Conservation (phyloP, 2,888 invertebrate genomes). For the Philaethria dido region DNA sequence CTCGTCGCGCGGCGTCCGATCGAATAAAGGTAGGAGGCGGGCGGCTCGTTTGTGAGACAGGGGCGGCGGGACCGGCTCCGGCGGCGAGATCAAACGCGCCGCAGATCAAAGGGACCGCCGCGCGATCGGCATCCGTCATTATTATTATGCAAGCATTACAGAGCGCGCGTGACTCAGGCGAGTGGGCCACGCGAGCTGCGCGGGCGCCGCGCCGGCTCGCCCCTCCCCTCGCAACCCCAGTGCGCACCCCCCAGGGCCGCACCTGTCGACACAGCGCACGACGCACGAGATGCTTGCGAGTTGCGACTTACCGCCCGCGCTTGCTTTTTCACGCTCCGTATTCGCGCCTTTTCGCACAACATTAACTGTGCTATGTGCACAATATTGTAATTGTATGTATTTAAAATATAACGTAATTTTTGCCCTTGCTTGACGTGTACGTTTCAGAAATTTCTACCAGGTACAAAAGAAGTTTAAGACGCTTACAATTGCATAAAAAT, state of each 20-base stretch:
- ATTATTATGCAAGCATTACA: conserved; percentile 85
- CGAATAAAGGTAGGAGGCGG: conserved; percentile 78
- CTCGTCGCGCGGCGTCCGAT: conserved; percentile 76
- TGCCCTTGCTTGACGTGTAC: conserved; percentile 57
- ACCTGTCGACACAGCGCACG: conserved; percentile 43
- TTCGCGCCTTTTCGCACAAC: conserved; percentile 46
- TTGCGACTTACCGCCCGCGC: conserved; percentile 20
- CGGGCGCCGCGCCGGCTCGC: conserved; percentile 68
- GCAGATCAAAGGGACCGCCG: conserved; percentile 82
- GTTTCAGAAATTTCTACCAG: conserved; percentile 35
- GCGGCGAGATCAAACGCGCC: conserved; percentile 81
- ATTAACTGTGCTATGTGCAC: conserved; percentile 58
- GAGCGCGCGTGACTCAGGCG: conserved; percentile 83
- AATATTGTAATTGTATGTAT: too few species aligned
- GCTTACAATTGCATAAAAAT: neutral
- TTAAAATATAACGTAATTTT: conserved; percentile 54
- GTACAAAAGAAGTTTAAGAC: too few species aligned
- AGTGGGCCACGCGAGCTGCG: conserved; percentile 81
- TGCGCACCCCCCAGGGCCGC: conserved; percentile 56
- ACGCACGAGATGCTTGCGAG: conserved; percentile 10
- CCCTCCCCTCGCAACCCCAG: conserved; percentile 52
- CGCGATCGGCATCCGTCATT: conserved; percentile 85
- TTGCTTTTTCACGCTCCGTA: conserved; percentile 21
- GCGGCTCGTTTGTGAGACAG: conserved; percentile 81
- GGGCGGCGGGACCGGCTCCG: conserved; percentile 79